phyloP scores from a whole-genome alignment of 2,797 vertebrate genomes.

The Thaleichthys pacificus region DNA sequence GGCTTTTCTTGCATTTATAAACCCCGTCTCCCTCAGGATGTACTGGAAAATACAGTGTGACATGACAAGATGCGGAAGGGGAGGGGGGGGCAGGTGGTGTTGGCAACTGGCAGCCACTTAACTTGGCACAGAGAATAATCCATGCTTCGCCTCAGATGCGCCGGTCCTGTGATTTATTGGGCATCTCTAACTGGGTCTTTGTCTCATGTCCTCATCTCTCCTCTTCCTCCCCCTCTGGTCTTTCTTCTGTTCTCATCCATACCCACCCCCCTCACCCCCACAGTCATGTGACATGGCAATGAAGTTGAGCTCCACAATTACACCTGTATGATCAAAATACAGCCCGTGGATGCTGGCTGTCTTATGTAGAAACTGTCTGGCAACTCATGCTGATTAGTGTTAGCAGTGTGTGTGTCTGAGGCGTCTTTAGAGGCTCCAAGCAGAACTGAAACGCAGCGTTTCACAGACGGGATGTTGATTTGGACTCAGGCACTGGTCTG shows the following conservation, averaged over 20 bases:
- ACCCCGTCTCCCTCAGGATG: constrained; percentile 61
- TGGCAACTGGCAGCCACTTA: constrained; percentile 67
- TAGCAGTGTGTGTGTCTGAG: constrained; percentile 19
- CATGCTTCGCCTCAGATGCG: constrained; percentile 58
- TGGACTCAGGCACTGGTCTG: constrained; percentile 24
- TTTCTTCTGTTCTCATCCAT: constrained; percentile 7
- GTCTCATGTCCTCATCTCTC: constrained; percentile 51
- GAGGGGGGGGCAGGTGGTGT: constrained; percentile 37
- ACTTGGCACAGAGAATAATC: constrained; percentile 64
- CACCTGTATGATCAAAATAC: constrained; percentile 33
- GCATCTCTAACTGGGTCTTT: constrained; percentile 55
- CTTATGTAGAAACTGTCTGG: constrained; percentile 26
- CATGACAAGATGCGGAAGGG: constrained; percentile 60
- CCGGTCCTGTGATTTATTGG: constrained; percentile 67
- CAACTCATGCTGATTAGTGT: constrained; percentile 9
- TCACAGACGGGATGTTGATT: constrained; percentile 21
- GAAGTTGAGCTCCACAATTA: constrained; percentile 29
- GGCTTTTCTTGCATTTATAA: constrained; percentile 63
- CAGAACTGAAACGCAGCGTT: not conserved
- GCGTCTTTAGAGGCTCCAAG: constrained; percentile 9
- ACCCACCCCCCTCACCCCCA: too few species aligned
- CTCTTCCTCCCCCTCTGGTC: constrained; percentile 5
- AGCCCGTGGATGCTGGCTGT: not conserved
- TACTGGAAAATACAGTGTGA: constrained; percentile 73
- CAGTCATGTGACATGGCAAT: not conserved